Base-by-base conservation (phyloP, 2,797 vertebrate genomes). In the Morelia viridis region DNA sequence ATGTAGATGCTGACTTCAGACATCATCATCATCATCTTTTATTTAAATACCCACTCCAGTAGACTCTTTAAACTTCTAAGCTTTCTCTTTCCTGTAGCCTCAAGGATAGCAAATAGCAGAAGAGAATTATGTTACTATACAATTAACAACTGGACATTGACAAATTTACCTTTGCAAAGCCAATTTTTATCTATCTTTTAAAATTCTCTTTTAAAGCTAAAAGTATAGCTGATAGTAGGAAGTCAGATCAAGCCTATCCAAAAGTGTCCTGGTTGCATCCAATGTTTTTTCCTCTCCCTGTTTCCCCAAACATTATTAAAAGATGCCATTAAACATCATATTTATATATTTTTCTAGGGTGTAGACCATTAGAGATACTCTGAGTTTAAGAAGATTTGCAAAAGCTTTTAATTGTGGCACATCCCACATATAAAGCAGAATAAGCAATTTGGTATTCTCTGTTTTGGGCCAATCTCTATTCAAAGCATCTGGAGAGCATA, bases 261-360 rank as follows among this genome's bases (percentile, higher is more conserved):
- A 41, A 41, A 94, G 92, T 91, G 92, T 93, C 93, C 87, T 94
- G 64, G 88, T 96, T 83, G 6, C 94, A 95, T 96, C 96, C 96
- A 95, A 95, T 96, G 94, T 83, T 95, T 41, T 41, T 41, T 41
- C 41, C 41, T 41, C 41, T 41, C 41, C 41, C 41, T 41, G 41
- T 41, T 41, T 41, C 94, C 95, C 93, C 94, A 94, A 92, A 96
- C 91, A 94, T 93, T 94, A 96, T 95, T 93, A 95, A 95, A 95
- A 95, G 92, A 95, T 65, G 94, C 89, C 94, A 95, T 96, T 96
- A 95, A 96, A 96, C 94, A 95, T 95, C 91, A 10, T 96, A 96
- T 94, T 92, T 95, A 71, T 95, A 92, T 93, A 93, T 95, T 96
- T 93, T 96, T 94, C 91, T 94, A 96, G 93, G 95, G 93, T 92